These are phyloP conservation scores for Chymomyza procnemis DNA, from an alignment of 2,888 invertebrate genomes.

Conservation along the genomic window DNA sequence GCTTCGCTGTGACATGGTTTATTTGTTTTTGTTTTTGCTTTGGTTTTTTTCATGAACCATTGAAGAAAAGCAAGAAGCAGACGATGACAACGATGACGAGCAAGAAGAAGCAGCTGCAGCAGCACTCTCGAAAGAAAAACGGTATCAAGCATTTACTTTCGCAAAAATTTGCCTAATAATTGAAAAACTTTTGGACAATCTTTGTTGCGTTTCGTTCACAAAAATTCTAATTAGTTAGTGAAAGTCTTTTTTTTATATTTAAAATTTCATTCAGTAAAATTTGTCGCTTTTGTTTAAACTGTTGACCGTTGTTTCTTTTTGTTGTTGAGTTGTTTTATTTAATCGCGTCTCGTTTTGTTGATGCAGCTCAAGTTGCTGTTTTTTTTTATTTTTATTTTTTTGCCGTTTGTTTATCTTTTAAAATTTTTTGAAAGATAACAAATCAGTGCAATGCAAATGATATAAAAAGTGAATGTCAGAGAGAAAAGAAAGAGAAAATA, in stretches of 20 bases:
- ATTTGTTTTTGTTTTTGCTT: background rate
- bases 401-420: background rate
- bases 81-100: too few species aligned
- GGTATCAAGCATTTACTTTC: slow-evolving; percentile 54
- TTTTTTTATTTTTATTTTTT: too few species aligned
- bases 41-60: too few species aligned
- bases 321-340: slow-evolving; percentile 6
- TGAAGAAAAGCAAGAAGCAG: too few species aligned
- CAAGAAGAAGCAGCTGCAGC: too few species aligned
- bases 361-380: slow-evolving; percentile 22
- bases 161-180: slow-evolving; percentile 70
- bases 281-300: slow-evolving; percentile 13
- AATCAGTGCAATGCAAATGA: background rate
- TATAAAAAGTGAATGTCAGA: background rate
- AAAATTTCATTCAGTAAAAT: slow-evolving; percentile 1
- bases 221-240: slow-evolving; percentile 65
- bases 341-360: background rate
- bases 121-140: slow-evolving; percentile 33
- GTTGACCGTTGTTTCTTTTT: slow-evolving; percentile 39
- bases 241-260: slow-evolving; percentile 48
- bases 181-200: slow-evolving; percentile 34
- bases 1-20: background rate
- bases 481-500: background rate
- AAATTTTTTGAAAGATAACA: background rate
- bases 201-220: slow-evolving; percentile 39